These are phyloP conservation scores for Macaca nemestrina DNA, from an alignment of 2,113 vertebrate species.

Conservation along the genomic window DNA sequence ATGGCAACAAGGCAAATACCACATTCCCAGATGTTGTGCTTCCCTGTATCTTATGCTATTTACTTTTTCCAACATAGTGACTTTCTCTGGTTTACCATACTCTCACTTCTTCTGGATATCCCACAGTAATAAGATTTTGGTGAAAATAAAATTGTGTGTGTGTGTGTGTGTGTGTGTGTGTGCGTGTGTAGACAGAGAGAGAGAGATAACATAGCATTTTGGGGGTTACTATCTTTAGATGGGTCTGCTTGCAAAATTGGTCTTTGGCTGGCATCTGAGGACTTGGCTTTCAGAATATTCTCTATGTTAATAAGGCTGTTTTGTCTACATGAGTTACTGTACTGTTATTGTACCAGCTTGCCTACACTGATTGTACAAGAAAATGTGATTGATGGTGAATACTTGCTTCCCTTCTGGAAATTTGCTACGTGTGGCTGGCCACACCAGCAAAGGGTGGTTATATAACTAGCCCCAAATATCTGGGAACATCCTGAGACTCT, in stretches of 20 bases:
- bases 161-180: background rate
- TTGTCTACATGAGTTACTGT: background rate
- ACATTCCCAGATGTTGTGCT: background rate
- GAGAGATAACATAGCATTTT: background rate
- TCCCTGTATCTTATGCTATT: background rate
- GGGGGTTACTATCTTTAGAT: background rate
- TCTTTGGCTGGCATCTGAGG: background rate
- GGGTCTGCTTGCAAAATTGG: background rate
- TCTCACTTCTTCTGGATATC: background rate
- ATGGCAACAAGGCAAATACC: background rate
- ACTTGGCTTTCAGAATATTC: background rate
- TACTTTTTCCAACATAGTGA: background rate
- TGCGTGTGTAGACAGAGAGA: no score
- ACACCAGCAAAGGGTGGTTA: background rate
- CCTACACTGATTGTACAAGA: background rate
- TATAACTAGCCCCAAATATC: background rate
- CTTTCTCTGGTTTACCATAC: background rate
- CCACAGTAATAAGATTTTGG: background rate
- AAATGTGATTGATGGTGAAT: background rate
- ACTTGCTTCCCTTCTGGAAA: background rate
- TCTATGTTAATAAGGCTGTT: background rate
- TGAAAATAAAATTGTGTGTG: background rate
- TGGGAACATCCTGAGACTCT: background rate
- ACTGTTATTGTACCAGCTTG: background rate
- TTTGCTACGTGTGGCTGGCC: background rate